A percentile compares a stretch with the other conserved stretches of the same genome.
Evolutionary conservation across 2,888 invertebrate species (phyloP).

Genomic region (Panopea generosa): DNA sequence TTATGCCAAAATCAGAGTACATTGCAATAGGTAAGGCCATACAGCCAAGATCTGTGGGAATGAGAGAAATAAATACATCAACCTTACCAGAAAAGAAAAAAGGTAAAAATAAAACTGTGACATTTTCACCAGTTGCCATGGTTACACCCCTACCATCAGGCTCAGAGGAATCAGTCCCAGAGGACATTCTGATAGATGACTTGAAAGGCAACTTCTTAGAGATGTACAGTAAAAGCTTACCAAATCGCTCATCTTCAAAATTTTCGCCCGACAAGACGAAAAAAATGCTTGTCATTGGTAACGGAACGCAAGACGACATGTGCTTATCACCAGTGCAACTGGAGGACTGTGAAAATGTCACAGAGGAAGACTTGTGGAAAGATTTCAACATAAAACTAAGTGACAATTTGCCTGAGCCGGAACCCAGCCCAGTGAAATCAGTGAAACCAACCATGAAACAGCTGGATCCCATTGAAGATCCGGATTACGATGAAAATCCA

Average conservation of each 20-base stretch:
- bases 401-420: constrained; percentile 32
- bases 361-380: constrained; percentile 70
- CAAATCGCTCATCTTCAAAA: constrained; percentile 18
- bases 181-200: constrained; percentile 55
- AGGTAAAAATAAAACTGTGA: constrained; percentile 75
- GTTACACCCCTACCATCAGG: constrained; percentile 79
- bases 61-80: constrained; percentile 51
- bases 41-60: constrained; percentile 41
- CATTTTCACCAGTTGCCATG: constrained; percentile 80
- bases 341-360: constrained; percentile 65
- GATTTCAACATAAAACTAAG: constrained; percentile 60
- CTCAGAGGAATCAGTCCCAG: constrained; percentile 76
- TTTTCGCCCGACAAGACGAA: constrained; percentile 49
- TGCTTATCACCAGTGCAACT: constrained; percentile 41
- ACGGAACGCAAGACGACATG: constrained; percentile 53
- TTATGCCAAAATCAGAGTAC: constrained; percentile 61
- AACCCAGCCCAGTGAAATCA: constrained; percentile 15
- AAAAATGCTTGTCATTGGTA: constrained; percentile 25
- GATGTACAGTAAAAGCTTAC: constrained; percentile 65
- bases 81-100: constrained; percentile 65
- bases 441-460: constrained; percentile 15
- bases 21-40: constrained; percentile 49
- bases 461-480: constrained; percentile 37
- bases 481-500: constrained; percentile 63
- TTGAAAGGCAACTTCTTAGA: constrained; percentile 65